Percentiles rank a stretch among this genome's conserved stretches.
These are phyloP conservation scores for Chaenocephalus aceratus DNA, from an alignment of 2,113 vertebrate genomes.

Conservation along the genomic window DNA sequence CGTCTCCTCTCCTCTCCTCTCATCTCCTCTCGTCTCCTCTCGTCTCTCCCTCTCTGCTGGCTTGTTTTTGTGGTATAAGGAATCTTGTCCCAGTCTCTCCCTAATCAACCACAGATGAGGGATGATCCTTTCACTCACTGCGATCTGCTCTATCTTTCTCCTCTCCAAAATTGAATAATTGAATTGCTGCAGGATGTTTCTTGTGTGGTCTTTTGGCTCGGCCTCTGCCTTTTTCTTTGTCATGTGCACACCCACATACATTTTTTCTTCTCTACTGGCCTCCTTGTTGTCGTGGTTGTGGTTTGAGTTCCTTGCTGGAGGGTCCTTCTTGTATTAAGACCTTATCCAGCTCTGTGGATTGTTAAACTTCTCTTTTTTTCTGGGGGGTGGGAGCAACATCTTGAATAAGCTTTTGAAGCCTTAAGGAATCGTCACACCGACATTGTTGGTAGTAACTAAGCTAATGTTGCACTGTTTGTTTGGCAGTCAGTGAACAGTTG, in stretches of 20 bases:
- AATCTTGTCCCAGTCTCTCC: slow-evolving; percentile 40
- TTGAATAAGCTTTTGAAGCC: slow-evolving; percentile 2
- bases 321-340: slow-evolving; percentile 40
- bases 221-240: slow-evolving; percentile 37
- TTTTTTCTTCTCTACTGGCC: slow-evolving; percentile 25
- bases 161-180: slow-evolving; percentile 69
- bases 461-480: neutral
- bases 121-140: slow-evolving; percentile 58
- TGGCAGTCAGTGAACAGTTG: neutral
- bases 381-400: neutral
- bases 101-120: slow-evolving; percentile 70
- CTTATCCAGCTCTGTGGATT: slow-evolving; percentile 40
- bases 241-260: slow-evolving; percentile 43
- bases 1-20: neutral
- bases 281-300: slow-evolving; percentile 45
- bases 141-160: slow-evolving; percentile 52
- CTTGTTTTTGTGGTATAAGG: slow-evolving; percentile 17
- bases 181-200: slow-evolving; percentile 68
- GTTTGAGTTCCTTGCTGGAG: slow-evolving; percentile 53
- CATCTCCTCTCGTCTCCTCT: neutral
- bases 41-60: neutral
- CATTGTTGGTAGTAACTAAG: slow-evolving; percentile 5
- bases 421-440: slow-evolving; percentile 4
- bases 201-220: slow-evolving; percentile 59
- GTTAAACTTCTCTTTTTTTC: slow-evolving; percentile 21